A percentile compares a stretch with the other conserved stretches of the same genome.
phyloP scores from a whole-genome alignment of 2,113 vertebrate species.

The Halcyon malimbica region DNA sequence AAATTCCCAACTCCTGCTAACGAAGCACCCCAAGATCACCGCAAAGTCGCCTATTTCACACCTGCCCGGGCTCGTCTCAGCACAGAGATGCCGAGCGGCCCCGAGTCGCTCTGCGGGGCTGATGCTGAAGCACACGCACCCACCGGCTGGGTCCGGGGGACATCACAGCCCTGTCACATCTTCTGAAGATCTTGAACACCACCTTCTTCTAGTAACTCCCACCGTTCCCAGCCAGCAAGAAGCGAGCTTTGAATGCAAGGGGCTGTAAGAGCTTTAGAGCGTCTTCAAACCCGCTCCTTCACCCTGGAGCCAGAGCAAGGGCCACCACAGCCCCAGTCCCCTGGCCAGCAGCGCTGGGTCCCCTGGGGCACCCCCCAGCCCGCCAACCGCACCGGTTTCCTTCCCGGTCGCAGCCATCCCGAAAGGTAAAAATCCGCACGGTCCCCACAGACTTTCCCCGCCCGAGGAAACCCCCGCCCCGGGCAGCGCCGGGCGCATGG shows the following conservation, averaged over 20 bases:
- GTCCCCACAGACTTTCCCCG: neutral
- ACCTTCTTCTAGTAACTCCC: neutral
- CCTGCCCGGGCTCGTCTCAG: neutral
- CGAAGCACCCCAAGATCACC: neutral
- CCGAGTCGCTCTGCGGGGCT: rapidly evolving
- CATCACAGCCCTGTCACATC: rapidly evolving
- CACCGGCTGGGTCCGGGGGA: no score
- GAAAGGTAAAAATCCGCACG: rapidly evolving
- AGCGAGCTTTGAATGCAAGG: rapidly evolving
- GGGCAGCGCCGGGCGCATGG: neutral
- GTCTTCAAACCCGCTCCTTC: neutral
- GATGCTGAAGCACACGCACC: neutral
- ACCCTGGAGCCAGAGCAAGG: neutral
- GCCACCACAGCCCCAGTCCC: neutral
- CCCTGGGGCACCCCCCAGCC: neutral
- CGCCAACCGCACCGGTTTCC: neutral
- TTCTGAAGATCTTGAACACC: neutral
- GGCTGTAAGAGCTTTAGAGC: rapidly evolving
- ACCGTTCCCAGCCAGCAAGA: neutral
- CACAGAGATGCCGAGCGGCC: rapidly evolving
- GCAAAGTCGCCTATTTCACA: rapidly evolving
- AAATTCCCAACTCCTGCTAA: rapidly evolving
- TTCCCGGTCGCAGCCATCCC: no score
- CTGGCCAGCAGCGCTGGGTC: neutral
- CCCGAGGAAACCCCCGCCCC: neutral